Evolutionary conservation across 2,113 vertebrate genomes (phyloP).

Genomic region (Ammodytes marinus): DNA sequence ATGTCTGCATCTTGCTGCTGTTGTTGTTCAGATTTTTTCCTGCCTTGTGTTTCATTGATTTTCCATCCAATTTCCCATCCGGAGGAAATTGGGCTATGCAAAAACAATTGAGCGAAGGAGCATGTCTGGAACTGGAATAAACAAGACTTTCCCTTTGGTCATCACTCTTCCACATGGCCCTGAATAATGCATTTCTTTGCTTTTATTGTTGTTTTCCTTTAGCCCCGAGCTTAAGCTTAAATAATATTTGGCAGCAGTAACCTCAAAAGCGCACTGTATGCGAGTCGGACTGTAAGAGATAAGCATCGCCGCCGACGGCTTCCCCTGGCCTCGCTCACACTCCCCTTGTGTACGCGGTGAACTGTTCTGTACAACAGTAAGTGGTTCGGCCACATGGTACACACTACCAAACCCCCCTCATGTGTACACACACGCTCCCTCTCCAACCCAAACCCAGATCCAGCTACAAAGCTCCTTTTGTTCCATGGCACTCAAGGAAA

Average conservation of each 20-base stretch:
- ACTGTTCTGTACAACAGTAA: slow-evolving; percentile 64
- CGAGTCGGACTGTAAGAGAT: slow-evolving; percentile 62
- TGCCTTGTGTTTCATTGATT: slow-evolving; percentile 59
- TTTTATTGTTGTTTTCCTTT: neutral
- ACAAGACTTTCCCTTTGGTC: slow-evolving; percentile 36
- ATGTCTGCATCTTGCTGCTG: slow-evolving; percentile 32
- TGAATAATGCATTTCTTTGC: slow-evolving; percentile 40
- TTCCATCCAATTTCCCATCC: slow-evolving; percentile 67
- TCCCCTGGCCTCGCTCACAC: slow-evolving; percentile 58
- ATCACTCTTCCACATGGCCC: slow-evolving; percentile 21
- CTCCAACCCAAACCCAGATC: slow-evolving; percentile 63
- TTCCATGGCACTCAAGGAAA: slow-evolving; percentile 77
- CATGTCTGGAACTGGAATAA: slow-evolving; percentile 42
- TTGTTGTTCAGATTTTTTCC: slow-evolving; percentile 48
- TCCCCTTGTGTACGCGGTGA: slow-evolving; percentile 47
- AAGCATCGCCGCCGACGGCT: slow-evolving; percentile 70
- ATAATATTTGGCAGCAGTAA: slow-evolving; percentile 69
- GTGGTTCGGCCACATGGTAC: slow-evolving; percentile 70
- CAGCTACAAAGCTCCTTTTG: slow-evolving; percentile 83
- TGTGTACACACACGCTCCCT: slow-evolving; percentile 53
- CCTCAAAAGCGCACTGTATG: slow-evolving; percentile 50
- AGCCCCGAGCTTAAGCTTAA: slow-evolving; percentile 41
- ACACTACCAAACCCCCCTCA: slow-evolving; percentile 51
- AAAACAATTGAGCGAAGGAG: slow-evolving; percentile 53
- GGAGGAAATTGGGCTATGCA: slow-evolving; percentile 53